Conservation (phyloP, 2,113 vertebrate genomes). For the Sardina pilchardus region DNA sequence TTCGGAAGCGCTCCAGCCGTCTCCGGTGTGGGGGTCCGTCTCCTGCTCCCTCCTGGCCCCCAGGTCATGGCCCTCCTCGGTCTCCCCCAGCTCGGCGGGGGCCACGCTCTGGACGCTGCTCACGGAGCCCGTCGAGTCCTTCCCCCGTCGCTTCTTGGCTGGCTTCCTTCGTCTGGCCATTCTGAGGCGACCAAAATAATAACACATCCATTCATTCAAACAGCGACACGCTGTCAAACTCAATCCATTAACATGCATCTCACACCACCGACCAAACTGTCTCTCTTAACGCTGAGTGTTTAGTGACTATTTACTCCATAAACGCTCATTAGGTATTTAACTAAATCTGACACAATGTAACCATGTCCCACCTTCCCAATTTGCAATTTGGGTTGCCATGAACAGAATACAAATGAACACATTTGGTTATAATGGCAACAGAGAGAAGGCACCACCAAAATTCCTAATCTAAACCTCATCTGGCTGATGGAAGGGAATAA, state of each 20-base stretch:
- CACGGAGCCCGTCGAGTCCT: constrained; percentile 66
- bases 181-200: constrained; percentile 61
- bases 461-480: constrained; percentile 92
- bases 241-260: not conserved
- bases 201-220: not conserved
- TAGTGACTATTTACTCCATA: not conserved
- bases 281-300: not conserved
- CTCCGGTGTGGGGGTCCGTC: constrained; percentile 31
- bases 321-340: not conserved
- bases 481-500: not conserved
- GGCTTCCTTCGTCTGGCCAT: constrained; percentile 86
- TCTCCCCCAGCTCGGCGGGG: constrained; percentile 65
- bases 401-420: too few relatives aligned
- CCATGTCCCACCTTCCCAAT: constrained; percentile 93
- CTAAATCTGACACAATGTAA: not conserved
- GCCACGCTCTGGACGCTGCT: constrained; percentile 67
- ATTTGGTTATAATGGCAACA: constrained; percentile 96
- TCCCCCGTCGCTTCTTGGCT: constrained; percentile 76
- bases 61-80: constrained; percentile 41
- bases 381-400: constrained; percentile 61
- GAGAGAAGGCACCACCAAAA: constrained; percentile 99
- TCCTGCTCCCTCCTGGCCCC: not conserved
- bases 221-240: not conserved
- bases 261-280: not conserved
- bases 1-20: constrained; percentile 48